Conservation (phyloP, 2,888 invertebrate genomes). For the Noctua janthina region DNA sequence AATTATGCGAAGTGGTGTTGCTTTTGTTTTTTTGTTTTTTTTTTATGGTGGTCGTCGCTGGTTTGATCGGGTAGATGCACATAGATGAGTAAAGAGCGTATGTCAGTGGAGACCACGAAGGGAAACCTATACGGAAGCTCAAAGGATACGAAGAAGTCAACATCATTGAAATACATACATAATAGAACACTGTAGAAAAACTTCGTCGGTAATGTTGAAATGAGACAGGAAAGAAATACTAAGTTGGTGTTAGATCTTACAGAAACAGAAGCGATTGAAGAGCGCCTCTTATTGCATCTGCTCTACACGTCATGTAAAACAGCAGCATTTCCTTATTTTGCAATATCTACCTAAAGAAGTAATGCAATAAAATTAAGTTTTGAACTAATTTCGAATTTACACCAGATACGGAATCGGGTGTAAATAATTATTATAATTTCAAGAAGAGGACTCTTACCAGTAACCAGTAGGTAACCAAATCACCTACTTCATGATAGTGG, state of each 20-base stretch:
- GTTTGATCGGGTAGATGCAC: background rate
- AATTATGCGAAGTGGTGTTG: conserved; percentile 56
- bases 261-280: background rate
- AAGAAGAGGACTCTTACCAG: too few relatives aligned
- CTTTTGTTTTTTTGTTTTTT: conserved; percentile 29
- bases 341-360: background rate
- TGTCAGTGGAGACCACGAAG: background rate
- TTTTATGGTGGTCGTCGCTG: background rate
- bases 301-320: too few relatives aligned
- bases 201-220: background rate
- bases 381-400: background rate
- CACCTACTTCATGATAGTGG: background rate
- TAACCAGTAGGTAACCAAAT: conserved; percentile 15
- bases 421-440: background rate
- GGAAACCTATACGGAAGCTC: background rate
- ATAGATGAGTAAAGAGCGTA: background rate
- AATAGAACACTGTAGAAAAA: background rate
- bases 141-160: background rate
- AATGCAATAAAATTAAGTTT: background rate
- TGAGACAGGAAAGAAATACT: background rate
- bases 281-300: background rate
- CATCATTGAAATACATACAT: background rate
- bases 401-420: background rate
- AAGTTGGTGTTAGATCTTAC: background rate
- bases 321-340: background rate